These are phyloP conservation scores for Aporrectodea caliginosa DNA, from an alignment of 1,140 invertebrate genomes.

Conservation along the genomic window DNA sequence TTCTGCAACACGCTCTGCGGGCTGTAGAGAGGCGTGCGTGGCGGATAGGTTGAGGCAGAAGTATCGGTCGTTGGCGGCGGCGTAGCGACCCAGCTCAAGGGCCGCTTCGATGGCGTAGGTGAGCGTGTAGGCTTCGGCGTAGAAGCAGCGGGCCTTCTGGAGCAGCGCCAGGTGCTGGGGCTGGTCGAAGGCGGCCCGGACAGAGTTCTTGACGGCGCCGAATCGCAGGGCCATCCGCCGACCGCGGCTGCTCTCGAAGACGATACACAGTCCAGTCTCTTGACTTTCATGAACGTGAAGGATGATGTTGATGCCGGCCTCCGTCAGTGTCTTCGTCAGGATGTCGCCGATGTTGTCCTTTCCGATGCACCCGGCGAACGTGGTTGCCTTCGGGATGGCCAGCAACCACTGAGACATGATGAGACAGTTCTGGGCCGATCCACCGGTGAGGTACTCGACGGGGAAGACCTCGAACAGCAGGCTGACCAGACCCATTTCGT, in stretches of 20 bases:
- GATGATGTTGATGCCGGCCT: slow-evolving; percentile 70
- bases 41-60: not conserved
- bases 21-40: not conserved
- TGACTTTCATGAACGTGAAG: not conserved
- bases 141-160: not conserved
- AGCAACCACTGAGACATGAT: slow-evolving; percentile 71
- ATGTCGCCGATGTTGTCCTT: slow-evolving; percentile 85
- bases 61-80: not conserved
- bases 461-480: not conserved
- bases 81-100: not conserved
- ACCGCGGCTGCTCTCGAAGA: not conserved
- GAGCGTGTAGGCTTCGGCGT: not conserved
- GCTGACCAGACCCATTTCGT: not conserved
- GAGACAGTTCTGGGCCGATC: not conserved
- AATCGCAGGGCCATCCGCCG: not conserved
- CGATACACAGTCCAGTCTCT: not conserved
- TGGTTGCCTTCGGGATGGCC: slow-evolving; percentile 66
- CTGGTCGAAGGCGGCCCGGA: not conserved
- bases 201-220: not conserved
- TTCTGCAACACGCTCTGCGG: not conserved
- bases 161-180: not conserved
- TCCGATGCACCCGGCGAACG: slow-evolving; percentile 92
- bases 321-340: slow-evolving; percentile 72
- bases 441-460: not conserved
- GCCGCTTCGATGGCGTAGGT: not conserved